phyloP scores from a whole-genome alignment of 2,888 invertebrate species.

The Ephialtes manifestator region DNA sequence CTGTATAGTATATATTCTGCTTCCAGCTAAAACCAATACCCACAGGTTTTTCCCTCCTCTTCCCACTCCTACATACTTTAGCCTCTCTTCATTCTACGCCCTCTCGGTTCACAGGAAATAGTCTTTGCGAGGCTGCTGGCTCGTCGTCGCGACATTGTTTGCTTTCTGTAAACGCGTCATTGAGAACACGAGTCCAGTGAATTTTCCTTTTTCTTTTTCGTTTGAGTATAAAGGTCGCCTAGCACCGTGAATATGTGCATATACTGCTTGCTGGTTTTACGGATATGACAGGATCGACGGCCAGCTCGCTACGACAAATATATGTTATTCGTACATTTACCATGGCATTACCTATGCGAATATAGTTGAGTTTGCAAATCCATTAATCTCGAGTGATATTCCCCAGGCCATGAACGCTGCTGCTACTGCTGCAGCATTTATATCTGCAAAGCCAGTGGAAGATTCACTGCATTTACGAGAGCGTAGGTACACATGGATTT shows the following conservation, averaged over 20 bases:
- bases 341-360: background rate
- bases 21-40: conserved; percentile 45
- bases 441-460: conserved; percentile 11
- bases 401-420: background rate
- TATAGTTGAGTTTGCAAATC: conserved; percentile 19
- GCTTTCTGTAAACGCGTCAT: conserved; percentile 39
- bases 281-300: background rate
- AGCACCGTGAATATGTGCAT: conserved; percentile 3
- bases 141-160: conserved; percentile 22
- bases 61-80: background rate
- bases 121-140: conserved; percentile 2
- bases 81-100: background rate
- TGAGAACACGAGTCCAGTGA: conserved; percentile 3
- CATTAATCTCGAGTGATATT: conserved; percentile 29
- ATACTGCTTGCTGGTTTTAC: background rate
- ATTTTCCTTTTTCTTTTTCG: background rate
- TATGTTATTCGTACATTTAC: conserved; percentile 12
- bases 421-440: conserved; percentile 5
- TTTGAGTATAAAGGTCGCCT: conserved; percentile 4
- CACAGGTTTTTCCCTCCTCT: conserved; percentile 47
- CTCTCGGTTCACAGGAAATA: conserved; percentile 28
- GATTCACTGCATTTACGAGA: background rate
- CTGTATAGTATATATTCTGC: conserved; percentile 10
- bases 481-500: background rate
- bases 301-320: conserved; percentile 5